Evolutionary conservation across 2,888 invertebrate genomes (phyloP).

Genomic region (Nomada lathburiana): DNA sequence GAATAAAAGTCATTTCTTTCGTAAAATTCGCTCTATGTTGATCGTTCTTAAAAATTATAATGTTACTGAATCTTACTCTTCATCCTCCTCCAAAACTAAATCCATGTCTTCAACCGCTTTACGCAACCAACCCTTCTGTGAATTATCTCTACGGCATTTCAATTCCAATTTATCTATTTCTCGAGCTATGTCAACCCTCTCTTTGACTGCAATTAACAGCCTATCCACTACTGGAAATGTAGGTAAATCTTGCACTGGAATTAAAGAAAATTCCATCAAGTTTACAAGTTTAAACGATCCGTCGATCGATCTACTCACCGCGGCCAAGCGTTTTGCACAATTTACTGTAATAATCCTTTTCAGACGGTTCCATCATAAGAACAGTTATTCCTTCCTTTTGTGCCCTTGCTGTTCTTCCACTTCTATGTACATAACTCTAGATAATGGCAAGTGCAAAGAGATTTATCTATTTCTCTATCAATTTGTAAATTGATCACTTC

Average conservation of each 20-base stretch:
- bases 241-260: constrained; percentile 92
- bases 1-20: constrained; percentile 26
- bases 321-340: constrained; percentile 93
- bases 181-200: constrained; percentile 91
- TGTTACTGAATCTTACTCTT: constrained; percentile 74
- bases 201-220: constrained; percentile 88
- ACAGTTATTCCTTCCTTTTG: constrained; percentile 95
- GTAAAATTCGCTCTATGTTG: background rate
- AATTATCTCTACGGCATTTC: constrained; percentile 87
- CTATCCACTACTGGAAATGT: constrained; percentile 91
- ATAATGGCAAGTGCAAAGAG: constrained; percentile 47
- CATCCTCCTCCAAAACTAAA: constrained; percentile 93
- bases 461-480: background rate
- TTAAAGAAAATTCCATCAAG: constrained; percentile 35
- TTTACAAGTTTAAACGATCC: background rate
- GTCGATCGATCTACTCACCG: constrained; percentile 86
- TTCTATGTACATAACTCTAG: constrained; percentile 97
- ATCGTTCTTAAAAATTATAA: background rate
- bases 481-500: background rate
- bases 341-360: constrained; percentile 91
- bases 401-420: constrained; percentile 98
- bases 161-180: constrained; percentile 92
- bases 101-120: constrained; percentile 96
- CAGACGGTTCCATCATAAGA: constrained; percentile 95
- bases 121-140: constrained; percentile 93